Evolutionary conservation across 2,113 vertebrate species (phyloP).

Genomic region (Stegostoma tigrinum): DNA sequence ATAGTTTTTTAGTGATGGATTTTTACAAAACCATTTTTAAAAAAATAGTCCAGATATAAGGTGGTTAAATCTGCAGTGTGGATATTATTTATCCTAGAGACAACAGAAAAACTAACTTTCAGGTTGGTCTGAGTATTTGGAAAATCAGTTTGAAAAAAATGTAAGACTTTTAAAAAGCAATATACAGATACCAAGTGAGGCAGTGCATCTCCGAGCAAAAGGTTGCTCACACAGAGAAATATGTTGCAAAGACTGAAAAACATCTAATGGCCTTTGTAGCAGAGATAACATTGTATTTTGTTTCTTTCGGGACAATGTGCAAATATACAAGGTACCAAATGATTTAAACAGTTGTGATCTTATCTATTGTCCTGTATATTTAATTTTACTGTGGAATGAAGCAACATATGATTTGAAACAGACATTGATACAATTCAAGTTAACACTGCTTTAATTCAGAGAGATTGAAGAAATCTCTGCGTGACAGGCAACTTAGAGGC

Average conservation of each 20-base stretch:
- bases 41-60: background rate
- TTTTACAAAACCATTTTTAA: background rate
- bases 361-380: background rate
- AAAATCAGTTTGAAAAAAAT: background rate
- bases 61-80: background rate
- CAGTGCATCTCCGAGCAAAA: background rate
- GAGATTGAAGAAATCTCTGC: background rate
- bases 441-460: background rate
- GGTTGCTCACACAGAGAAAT: background rate
- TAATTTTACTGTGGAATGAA: background rate
- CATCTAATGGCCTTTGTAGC: background rate
- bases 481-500: background rate
- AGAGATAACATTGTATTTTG: background rate
- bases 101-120: background rate
- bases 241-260: background rate
- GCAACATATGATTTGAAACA: background rate
- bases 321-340: background rate
- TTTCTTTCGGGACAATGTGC: background rate
- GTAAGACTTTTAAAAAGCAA: background rate
- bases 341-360: background rate
- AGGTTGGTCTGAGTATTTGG: background rate
- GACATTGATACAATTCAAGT: background rate
- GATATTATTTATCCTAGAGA: background rate
- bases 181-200: background rate
- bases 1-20: background rate